Base-by-base conservation (phyloP, 2,888 invertebrate genomes). In the Conus canariensis region DNA sequence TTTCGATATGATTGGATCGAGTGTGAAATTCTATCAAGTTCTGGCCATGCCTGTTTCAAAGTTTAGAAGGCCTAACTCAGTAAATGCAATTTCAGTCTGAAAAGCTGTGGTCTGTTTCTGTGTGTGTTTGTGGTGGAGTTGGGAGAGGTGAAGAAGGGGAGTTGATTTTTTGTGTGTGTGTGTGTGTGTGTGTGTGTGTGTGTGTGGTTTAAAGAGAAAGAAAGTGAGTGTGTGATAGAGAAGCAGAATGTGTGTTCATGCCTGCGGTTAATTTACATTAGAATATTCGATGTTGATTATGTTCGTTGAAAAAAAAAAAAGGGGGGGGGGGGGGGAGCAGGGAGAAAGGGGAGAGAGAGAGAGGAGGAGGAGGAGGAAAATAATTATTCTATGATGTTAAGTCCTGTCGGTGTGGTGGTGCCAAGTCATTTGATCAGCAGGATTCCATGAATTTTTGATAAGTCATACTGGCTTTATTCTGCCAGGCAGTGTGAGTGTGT, bases 101-200 rank as follows among this genome's bases (percentile, higher is more conserved):
- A 77, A 77, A 45, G 30, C 16, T 70, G n/a, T 30, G 8, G 30
- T 30, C 30, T 80, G 77, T 80, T 30, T 80, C 9, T 80, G 77
- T 80, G 5, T 77, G 30, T 77, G 77, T 77, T 25, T 77, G 25
- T 77, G 25, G 8, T 64, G 60, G 60, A 64, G 12, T 45, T 14
- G 60, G 60, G 60, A 64, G 16, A 64, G 60, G 45, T 45, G 45
- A 45, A 4, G 45, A 45, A 45, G 45, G 45, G 45, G 45, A 45
- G 45, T 45, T 45, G 45, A 3, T 45, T 0, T 30, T 0, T 7
- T 80, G 85, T 85, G 85, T 85, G 85, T 85, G 85, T 64, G 85
- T 60, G 85, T 85, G 85, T 64, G 85, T 64, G 85, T 59, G 85
- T 59, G 85, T 59, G 85, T 30, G 30, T 30, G 30, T 30, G 30